Conservation (phyloP, 2,797 vertebrate species). For the Coranthus polyacanthus region DNA sequence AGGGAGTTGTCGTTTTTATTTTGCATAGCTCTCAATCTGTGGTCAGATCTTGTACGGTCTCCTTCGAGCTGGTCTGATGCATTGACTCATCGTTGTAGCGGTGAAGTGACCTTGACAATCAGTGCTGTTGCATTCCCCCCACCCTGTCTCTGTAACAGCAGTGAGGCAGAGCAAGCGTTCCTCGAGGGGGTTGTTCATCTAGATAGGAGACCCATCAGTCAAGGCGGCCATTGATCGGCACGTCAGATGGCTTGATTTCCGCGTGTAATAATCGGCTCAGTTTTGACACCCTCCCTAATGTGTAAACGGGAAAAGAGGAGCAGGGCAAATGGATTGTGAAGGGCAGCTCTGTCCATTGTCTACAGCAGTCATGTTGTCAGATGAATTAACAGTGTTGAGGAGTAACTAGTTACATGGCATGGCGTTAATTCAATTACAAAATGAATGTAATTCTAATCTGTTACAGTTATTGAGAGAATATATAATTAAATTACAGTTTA, state of each 20-base stretch:
- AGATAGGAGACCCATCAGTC: constrained; percentile 83
- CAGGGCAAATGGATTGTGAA: constrained; percentile 75
- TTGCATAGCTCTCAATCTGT: constrained; percentile 23
- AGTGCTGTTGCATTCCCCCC: constrained; percentile 34
- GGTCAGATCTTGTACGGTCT: constrained; percentile 41
- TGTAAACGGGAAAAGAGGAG: constrained; percentile 66
- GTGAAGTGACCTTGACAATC: constrained; percentile 74
- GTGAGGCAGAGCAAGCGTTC: constrained; percentile 57
- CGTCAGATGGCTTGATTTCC: constrained; percentile 82
- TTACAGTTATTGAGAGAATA: no score
- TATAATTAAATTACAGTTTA: no score
- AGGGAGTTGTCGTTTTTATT: constrained; percentile 13
- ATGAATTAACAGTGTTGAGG: not conserved
- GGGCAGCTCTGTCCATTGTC: constrained; percentile 50
- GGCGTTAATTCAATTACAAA: no score
- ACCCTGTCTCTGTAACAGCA: constrained; percentile 43
- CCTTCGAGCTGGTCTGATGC: constrained; percentile 39
- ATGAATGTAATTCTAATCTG: no score
- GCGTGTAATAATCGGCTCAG: constrained; percentile 80
- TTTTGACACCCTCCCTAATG: constrained; percentile 77
- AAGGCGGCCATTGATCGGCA: constrained; percentile 78
- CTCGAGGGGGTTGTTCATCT: constrained; percentile 79
- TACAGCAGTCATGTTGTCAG: constrained; percentile 10
- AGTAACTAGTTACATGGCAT: no score
- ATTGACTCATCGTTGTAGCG: constrained; percentile 43